A percentile compares a stretch with the other conserved stretches of the same genome.
phyloP scores from a whole-genome alignment of 1,140 invertebrate species.

The Capitella teleta region DNA sequence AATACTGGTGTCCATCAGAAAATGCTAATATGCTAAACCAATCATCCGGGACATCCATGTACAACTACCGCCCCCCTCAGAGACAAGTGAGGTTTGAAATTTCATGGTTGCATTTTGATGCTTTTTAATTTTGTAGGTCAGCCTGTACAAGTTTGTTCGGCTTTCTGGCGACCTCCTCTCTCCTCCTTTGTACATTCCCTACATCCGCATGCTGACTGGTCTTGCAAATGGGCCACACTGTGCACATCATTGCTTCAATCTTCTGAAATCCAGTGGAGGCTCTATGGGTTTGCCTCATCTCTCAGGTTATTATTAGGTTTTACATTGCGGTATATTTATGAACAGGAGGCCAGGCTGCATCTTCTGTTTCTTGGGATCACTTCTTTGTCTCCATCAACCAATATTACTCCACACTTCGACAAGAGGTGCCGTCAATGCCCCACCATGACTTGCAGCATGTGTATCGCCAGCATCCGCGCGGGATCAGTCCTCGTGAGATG shows the following conservation, averaged over 20 bases:
- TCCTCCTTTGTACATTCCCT: slow-evolving; percentile 72
- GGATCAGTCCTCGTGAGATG: slow-evolving; percentile 72
- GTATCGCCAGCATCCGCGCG: slow-evolving; percentile 53
- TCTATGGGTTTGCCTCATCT: slow-evolving; percentile 19
- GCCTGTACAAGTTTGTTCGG: slow-evolving; percentile 80
- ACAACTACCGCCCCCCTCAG: slow-evolving; percentile 29
- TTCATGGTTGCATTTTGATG: not conserved
- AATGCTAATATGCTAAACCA: slow-evolving; percentile 7
- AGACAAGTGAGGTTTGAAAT: slow-evolving; percentile 30
- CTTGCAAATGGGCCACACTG: slow-evolving; percentile 60
- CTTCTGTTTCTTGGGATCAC: slow-evolving; percentile 68
- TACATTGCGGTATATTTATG: not conserved
- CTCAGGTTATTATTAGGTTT: not conserved
- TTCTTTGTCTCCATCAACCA: slow-evolving; percentile 73
- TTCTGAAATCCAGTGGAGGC: slow-evolving; percentile 63
- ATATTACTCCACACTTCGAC: slow-evolving; percentile 53
- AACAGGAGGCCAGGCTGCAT: slow-evolving; percentile 37
- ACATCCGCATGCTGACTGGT: slow-evolving; percentile 73
- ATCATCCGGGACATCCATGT: slow-evolving; percentile 8
- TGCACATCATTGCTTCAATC: slow-evolving; percentile 70
- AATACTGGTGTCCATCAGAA: slow-evolving; percentile 71
- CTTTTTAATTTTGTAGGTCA: slow-evolving; percentile 47
- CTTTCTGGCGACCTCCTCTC: slow-evolving; percentile 75
- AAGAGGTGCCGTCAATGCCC: slow-evolving; percentile 49
- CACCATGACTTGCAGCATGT: slow-evolving; percentile 50